phyloP scores from a whole-genome alignment of 2,797 vertebrate species.

The Molossus alvarezi region DNA sequence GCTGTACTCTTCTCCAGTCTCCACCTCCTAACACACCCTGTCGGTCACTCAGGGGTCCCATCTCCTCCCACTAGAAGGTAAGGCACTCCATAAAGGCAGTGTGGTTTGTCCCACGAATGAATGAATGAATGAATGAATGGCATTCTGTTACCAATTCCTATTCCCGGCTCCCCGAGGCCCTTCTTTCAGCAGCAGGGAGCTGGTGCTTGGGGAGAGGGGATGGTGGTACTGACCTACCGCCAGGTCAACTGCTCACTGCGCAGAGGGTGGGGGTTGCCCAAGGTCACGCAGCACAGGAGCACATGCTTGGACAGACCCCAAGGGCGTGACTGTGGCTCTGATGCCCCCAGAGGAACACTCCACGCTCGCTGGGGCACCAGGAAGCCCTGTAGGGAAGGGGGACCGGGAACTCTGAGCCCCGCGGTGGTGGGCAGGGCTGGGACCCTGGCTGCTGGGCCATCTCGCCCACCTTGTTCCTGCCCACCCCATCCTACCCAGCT shows the following conservation, averaged over 20 bases:
- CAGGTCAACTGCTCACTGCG: neutral
- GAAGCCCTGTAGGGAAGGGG: neutral
- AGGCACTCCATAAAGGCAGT: neutral
- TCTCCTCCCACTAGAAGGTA: neutral
- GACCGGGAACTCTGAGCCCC: neutral
- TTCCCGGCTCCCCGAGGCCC: rapidly evolving
- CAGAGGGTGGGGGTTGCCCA: neutral
- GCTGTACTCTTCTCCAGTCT: neutral
- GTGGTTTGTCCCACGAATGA: neutral
- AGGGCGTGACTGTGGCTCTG: neutral
- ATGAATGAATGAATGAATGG: neutral
- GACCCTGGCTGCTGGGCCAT: neutral
- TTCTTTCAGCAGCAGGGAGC: neutral
- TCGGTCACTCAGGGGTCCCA: neutral
- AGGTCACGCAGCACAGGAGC: neutral
- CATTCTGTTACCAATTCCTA: neutral
- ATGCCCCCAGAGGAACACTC: neutral
- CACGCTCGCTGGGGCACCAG: neutral
- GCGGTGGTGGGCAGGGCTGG: neutral
- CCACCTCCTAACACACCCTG: neutral
- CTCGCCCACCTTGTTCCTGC: neutral
- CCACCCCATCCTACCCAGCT: neutral
- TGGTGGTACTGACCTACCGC: neutral
- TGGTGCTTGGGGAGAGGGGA: neutral
- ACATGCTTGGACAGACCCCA: neutral